Evolutionary conservation across 2,888 invertebrate genomes (phyloP).

Genomic region (Nebria brevicollis): DNA sequence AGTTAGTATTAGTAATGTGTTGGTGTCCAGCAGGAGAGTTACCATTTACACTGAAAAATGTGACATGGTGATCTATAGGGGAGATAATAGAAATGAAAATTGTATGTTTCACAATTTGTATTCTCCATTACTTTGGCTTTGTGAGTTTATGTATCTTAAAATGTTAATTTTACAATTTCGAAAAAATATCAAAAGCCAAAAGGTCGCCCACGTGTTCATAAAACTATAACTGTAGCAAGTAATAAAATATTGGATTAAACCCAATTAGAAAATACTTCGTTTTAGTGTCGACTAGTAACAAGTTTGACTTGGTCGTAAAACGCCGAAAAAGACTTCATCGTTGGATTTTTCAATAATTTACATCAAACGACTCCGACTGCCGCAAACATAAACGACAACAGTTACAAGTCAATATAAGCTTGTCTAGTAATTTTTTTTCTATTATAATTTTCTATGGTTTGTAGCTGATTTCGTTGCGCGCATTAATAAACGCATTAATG

Average conservation of each 20-base stretch:
- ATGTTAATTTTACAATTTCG: background rate
- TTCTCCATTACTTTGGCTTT: background rate
- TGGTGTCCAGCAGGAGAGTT: background rate
- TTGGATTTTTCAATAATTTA: slow-evolving; percentile 31
- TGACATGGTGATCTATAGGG: background rate
- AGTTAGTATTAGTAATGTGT: background rate
- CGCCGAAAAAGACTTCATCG: background rate
- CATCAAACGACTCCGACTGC: background rate
- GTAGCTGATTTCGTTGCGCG: too few relatives aligned
- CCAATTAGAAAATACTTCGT: slow-evolving; percentile 37
- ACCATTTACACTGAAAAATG: background rate
- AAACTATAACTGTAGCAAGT: background rate
- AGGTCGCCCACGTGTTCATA: slow-evolving; percentile 18
- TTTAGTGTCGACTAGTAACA: slow-evolving; percentile 25
- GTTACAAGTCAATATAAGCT: too few relatives aligned
- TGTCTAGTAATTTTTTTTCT: too few relatives aligned
- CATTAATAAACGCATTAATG: background rate
- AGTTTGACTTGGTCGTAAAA: slow-evolving; percentile 37
- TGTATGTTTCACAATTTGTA: too few relatives aligned
- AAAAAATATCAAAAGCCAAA: background rate
- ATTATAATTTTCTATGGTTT: too few relatives aligned
- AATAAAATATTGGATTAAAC: background rate
- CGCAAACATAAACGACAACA: too few relatives aligned
- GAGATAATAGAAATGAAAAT: background rate
- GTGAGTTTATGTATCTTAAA: background rate